These are phyloP conservation scores for Beroe forskalii DNA, from an alignment of 37 sponge, comb jelly and placozoan genomes.

Conservation along the genomic window DNA sequence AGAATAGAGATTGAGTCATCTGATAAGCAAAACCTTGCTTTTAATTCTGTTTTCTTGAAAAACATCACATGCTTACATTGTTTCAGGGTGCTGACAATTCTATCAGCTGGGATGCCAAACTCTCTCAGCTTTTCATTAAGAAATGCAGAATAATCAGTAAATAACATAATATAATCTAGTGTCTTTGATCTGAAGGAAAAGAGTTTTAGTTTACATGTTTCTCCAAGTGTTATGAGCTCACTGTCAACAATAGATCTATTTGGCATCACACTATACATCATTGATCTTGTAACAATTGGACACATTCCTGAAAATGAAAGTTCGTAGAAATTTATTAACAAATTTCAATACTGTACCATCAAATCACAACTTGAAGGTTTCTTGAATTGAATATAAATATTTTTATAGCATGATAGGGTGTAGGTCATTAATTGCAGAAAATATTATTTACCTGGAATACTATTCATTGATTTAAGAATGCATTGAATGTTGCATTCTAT, in stretches of 20 bases:
- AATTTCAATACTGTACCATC: too few relatives aligned
- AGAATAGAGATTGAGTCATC: not conserved
- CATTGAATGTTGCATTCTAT: not conserved
- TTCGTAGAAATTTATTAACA: too few relatives aligned
- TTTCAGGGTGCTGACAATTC: not conserved
- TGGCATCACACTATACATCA: not conserved
- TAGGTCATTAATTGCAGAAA: too few relatives aligned
- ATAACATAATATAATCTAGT: not conserved
- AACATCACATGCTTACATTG: not conserved
- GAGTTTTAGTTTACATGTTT: not conserved
- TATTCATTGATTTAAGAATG: not conserved
- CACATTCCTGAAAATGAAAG: not conserved
- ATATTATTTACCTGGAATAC: too few relatives aligned
- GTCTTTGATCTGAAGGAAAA: not conserved
- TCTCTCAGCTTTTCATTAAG: not conserved
- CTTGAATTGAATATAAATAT: too few relatives aligned
- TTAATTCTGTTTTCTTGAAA: not conserved
- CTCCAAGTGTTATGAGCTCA: not conserved
- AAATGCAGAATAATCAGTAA: not conserved
- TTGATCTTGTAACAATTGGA: not conserved
- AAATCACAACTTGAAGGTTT: too few relatives aligned
- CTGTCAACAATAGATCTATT: not conserved
- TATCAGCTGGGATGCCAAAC: not conserved
- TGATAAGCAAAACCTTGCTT: conserved; percentile 14
- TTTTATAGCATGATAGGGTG: too few relatives aligned